Base-by-base conservation (phyloP, 2,113 vertebrate genomes). In the Candoia aspera region DNA sequence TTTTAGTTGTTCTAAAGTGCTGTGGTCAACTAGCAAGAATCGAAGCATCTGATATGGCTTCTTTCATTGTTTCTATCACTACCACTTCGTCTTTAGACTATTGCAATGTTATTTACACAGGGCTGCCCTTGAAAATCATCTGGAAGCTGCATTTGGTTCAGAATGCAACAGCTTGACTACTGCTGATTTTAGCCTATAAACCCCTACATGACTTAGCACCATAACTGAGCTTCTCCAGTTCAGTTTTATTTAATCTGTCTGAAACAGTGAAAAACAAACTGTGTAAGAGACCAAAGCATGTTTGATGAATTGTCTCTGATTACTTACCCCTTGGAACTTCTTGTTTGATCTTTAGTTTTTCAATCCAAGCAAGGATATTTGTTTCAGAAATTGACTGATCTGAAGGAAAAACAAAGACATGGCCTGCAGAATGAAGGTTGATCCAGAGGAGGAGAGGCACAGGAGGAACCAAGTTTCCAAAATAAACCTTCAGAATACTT, bases 351-450 rank as follows among this genome's bases (percentile, higher is more conserved):
- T 98, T 96, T 0, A 99, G 93, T 90, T 95, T 97, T 94, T 98
- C 96, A 93, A 99, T 96, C 99, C 99, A 99, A 86, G 93, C 94
- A 49, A 98, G 96, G 92, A 99, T 64, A 73, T 97, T 97, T 6
- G 58, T 33, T 90, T 98, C 96, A 55, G 93, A 96, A 53, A 99
- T 79, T 42, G 97, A 55, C 54, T 96, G 95, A 54, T 97, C 97
- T 79, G 98, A 90, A 11, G 99, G 98, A 95, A 98, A 99, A 89
- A 96, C 97, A 95, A 98, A 99, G 19, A 99, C 97, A 86, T 98
- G 97, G 49, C 96, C 97, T 12, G 95, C 95, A 0, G 96, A 95
- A 3, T 97, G 97, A 94, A 98, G 95, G 95, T 97, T 97, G 58
- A 98, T 98, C 95, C 99, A 97, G 89, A 98, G 90, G 90, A 99